Evolutionary conservation across 2,888 invertebrate genomes (phyloP), one percentile per base, ranked within the genome.

Genomic region (Drosophila trichaetosa): DNA sequence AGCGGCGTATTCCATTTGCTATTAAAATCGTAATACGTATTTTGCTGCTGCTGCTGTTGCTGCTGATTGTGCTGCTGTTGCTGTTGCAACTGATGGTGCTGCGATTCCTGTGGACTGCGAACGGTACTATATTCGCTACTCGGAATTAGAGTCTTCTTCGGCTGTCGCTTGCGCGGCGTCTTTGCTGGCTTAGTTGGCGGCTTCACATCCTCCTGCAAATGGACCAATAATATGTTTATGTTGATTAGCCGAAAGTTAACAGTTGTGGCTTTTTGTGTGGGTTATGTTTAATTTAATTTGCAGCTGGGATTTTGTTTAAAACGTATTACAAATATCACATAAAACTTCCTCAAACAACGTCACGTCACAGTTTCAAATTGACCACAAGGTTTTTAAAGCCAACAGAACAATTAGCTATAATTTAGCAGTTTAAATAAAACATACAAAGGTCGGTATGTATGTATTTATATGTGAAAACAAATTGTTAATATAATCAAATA

Each of bases 21-120:
- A 87, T 97, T 97, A 87, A 96, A 96, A 92, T 97, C 97, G 87
- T 96, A 96, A 91, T 96, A 97, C 61, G 95, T 95, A 75, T 91
- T 91, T 36, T 92, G 92, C 29, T 91, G 83, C 58, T 91, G 83
- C 57, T 91, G 91, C 36, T 92, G 88, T 84, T 95, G 95, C 90
- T 95, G 95, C 51, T 89, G 85, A 18, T 71, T 78, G 24, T 85
- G 87, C 40, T 90, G 92, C 54, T 91, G 90, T 29, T 91, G 91
- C 63, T 91, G 90, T 40, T 91, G 91, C 52, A 91, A 82, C 53
- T 91, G 91, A 53, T 87, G 89, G 54, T 89, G 91, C 57, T 88
- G 89, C 8, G 82, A 75, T 56, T 91, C 91, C 65, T 91, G 92
- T 42, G 92, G 89, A 82, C 91, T 91, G 56, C 91, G 89, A 49